Percentiles rank a stretch among this genome's conserved stretches.
phyloP scores from a whole-genome alignment of 1,140 invertebrate species.

The Lanistes nyassanus region DNA sequence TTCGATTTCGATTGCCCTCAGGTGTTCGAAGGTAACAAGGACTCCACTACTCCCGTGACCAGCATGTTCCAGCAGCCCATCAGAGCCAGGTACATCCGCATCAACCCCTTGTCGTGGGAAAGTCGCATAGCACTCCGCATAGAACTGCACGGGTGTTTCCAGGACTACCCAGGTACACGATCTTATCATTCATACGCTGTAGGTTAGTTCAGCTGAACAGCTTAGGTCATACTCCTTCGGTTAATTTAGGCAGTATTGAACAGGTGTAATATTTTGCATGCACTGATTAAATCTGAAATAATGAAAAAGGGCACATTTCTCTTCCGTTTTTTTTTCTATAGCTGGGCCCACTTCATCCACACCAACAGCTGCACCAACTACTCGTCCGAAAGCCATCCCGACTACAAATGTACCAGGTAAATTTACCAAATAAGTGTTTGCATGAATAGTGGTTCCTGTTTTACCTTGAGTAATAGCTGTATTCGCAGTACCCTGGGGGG shows the following conservation, averaged over 20 bases:
- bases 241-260: no score
- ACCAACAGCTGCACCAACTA: conserved; percentile 14
- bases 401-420: background rate
- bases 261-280: no score
- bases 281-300: no score
- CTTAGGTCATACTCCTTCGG: no score
- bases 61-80: conserved; percentile 76
- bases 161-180: conserved; percentile 29
- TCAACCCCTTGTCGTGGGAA: conserved; percentile 82
- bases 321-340: no score
- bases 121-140: conserved; percentile 77
- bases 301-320: no score
- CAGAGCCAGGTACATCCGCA: conserved; percentile 77
- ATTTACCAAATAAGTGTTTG: background rate
- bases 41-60: conserved; percentile 71
- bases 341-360: no score
- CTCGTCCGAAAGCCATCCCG: conserved; percentile 12
- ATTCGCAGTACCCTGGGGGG: no score
- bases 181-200: no score
- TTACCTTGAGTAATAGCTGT: no score
- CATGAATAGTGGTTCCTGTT: background rate
- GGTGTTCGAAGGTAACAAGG: conserved; percentile 79
- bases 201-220: no score
- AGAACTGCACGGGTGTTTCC: conserved; percentile 79
- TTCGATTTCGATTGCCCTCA: conserved; percentile 61